Conservation (phyloP, 2,113 vertebrate genomes). For the Grantiella picta region DNA sequence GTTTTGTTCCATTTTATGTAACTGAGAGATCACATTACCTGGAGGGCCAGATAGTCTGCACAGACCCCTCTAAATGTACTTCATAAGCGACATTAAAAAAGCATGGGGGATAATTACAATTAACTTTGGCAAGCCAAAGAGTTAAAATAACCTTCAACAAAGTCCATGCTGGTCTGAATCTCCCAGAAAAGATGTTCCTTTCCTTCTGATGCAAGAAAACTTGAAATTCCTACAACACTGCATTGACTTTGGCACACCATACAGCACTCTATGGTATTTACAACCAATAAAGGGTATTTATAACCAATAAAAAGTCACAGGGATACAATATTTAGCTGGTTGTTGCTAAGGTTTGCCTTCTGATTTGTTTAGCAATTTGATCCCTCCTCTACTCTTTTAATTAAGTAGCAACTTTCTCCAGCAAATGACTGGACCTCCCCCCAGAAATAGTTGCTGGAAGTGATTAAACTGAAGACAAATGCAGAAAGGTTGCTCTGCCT, state of each 20-base stretch:
- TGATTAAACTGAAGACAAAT: neutral
- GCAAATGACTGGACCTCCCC: neutral
- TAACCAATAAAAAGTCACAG: neutral
- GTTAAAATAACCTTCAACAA: neutral
- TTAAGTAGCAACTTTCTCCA: neutral
- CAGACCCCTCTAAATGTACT: neutral
- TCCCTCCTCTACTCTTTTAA: neutral
- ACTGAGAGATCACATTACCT: neutral
- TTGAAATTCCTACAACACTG: neutral
- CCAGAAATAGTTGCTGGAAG: neutral
- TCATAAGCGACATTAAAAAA: neutral
- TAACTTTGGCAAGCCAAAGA: neutral
- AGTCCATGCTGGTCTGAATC: neutral
- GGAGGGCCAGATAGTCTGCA: neutral
- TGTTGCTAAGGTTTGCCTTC: neutral
- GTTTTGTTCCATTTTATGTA: neutral
- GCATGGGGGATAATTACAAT: neutral
- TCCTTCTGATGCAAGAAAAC: neutral
- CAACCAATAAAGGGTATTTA: conserved; percentile 1
- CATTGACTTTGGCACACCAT: neutral
- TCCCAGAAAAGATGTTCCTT: neutral
- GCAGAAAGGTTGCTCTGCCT: neutral
- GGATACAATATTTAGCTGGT: neutral
- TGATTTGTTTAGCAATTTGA: neutral
- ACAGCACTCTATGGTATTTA: neutral